Conservation (phyloP, 2,797 vertebrate species). For the Liparis tanakae region DNA sequence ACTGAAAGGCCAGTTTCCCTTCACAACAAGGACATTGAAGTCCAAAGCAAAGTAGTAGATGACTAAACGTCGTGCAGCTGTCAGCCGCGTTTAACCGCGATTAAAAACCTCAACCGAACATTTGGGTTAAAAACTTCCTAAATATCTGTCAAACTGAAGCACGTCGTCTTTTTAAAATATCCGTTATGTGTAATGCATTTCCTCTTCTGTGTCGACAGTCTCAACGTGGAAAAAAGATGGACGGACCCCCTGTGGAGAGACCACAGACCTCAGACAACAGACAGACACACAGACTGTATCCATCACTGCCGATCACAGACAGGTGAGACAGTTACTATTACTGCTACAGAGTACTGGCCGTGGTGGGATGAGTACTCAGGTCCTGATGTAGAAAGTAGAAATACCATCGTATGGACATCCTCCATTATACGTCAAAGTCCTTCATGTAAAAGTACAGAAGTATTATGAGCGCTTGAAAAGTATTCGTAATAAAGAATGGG, state of each 20-base stretch:
- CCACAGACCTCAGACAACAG: slow-evolving; percentile 7
- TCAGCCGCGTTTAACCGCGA: too few relatives aligned
- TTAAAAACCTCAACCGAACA: too few relatives aligned
- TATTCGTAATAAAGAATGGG: background rate
- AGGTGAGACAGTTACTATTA: slow-evolving; percentile 35
- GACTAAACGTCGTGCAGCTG: too few relatives aligned
- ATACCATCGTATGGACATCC: background rate
- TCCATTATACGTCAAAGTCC: background rate
- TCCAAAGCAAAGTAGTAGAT: background rate
- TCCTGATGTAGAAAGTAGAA: background rate
- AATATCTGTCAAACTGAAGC: background rate
- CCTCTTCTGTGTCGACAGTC: slow-evolving; percentile 38
- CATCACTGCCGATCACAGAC: slow-evolving; percentile 43
- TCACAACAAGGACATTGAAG: background rate
- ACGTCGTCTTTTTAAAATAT: background rate
- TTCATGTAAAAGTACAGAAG: background rate
- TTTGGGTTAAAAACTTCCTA: too few relatives aligned
- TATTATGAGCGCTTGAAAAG: background rate
- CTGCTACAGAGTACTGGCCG: background rate
- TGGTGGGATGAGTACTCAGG: background rate
- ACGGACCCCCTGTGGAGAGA: background rate
- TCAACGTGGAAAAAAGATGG: slow-evolving; percentile 10
- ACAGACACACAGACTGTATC: slow-evolving; percentile 52
- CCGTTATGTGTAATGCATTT: background rate
- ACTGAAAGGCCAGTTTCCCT: background rate